Evolutionary conservation across 2,888 invertebrate genomes (phyloP).

Genomic region (Heterodera filipjevi): DNA sequence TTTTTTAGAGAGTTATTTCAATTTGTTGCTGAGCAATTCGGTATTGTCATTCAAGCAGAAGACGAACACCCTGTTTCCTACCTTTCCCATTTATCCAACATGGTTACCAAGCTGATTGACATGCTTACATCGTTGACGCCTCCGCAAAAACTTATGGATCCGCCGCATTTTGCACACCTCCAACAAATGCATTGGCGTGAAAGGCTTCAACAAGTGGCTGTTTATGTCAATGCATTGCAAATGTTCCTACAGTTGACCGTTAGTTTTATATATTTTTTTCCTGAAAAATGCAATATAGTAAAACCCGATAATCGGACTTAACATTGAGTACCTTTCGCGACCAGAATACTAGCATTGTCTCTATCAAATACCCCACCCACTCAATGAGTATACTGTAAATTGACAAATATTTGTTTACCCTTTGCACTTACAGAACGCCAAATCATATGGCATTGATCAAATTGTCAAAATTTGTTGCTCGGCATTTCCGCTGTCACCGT

Average conservation of each 20-base stretch:
- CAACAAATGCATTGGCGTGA: constrained; percentile 14
- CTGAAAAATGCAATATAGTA: no score
- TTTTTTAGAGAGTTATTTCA: background rate
- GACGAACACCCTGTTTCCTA: background rate
- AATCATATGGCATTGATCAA: constrained; percentile 1
- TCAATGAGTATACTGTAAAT: no score
- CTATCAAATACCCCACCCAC: no score
- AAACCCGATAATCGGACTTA: no score
- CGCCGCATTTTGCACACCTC: background rate
- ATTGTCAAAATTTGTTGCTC: background rate
- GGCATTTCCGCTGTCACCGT: background rate
- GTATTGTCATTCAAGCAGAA: background rate
- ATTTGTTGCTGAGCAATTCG: background rate
- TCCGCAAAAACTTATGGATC: constrained; percentile 3
- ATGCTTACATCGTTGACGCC: constrained; percentile 6
- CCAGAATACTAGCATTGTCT: no score
- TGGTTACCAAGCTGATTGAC: background rate
- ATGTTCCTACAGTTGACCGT: constrained; percentile 21
- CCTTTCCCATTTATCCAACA: background rate
- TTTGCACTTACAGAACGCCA: background rate
- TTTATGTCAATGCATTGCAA: constrained; percentile 1
- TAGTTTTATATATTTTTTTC: no score
- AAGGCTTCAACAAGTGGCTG: background rate
- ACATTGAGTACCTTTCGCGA: no score
- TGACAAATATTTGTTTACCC: background rate